phyloP scores from a whole-genome alignment of 2,797 vertebrate species.

The Peromyscus nudipes region DNA sequence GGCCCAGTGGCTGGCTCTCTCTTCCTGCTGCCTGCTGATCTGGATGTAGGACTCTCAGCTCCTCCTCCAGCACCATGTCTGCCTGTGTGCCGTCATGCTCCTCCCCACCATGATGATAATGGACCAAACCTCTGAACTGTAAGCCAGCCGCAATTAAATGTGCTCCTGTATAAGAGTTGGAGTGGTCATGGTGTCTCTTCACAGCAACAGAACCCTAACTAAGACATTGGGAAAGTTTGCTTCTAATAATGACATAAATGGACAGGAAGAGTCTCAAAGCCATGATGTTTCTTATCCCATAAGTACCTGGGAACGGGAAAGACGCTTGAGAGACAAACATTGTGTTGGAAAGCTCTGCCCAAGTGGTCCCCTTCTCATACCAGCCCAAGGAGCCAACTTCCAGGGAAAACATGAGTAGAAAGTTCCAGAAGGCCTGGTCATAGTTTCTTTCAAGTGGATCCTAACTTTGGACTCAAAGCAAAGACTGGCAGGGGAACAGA shows the following conservation, averaged over 20 bases:
- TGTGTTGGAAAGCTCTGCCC: neutral
- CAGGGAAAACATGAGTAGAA: neutral
- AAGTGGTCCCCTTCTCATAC: neutral
- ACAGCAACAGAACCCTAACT: neutral
- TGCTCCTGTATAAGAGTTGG: neutral
- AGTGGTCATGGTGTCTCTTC: neutral
- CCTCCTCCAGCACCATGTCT: neutral
- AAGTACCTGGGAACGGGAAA: neutral
- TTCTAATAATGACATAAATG: neutral
- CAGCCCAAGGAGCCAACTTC: neutral
- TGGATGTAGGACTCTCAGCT: too few relatives aligned
- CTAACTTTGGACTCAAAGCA: conserved; percentile 21
- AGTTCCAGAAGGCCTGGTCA: neutral
- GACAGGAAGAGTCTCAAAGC: neutral
- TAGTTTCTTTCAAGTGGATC: neutral
- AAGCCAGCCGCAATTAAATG: neutral
- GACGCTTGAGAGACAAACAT: neutral
- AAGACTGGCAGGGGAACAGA: neutral
- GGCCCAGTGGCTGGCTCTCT: neutral
- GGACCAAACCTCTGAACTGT: neutral
- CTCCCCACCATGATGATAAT: neutral
- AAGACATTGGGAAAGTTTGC: neutral
- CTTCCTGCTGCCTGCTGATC: neutral
- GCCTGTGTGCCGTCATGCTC: neutral
- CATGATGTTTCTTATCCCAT: neutral